Evolutionary conservation across 2,888 invertebrate genomes (phyloP), one percentile per base, ranked within the genome.

Genomic region (Aleiodes alternator): DNA sequence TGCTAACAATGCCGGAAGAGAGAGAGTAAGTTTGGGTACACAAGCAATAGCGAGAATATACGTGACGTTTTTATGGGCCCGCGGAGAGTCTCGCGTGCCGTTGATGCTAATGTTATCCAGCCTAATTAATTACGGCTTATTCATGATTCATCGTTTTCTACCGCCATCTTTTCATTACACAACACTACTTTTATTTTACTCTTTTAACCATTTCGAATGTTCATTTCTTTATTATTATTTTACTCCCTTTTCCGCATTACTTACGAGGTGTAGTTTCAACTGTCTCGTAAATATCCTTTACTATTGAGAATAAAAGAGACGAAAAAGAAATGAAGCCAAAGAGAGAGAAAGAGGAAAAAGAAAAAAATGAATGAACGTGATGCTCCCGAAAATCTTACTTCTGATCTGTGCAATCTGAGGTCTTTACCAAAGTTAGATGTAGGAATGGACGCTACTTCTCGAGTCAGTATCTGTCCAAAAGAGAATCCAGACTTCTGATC

Each of bases 21-120:
- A 23, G 64, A 51, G 78, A 77, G 79, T 76, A 73, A 57, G 71
- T 71, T 80, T 79, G 69, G 69, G 43, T 43, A 43, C 71, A 34
- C 69, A 76, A 80, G 73, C 77, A 76, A 78, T 79, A 78, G 82
- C 79, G 84, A 84, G 80, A 82, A 84, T 83, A 84, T 84, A 85
- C 84, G 83, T 80, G 84, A 84, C 85, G 83, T 84, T 85, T 87
- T 87, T 84, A 86, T 82, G 85, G 84, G 82, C 81, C 85, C 84
- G 79, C 81, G 77, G 82, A 84, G 86, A 84, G 83, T 84, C 83
- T 84, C 85, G 84, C 85, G 84, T 84, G 85, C 83, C 83, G 79
- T 80, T 81, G 79, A 85, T 83, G 82, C 82, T 84, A 84, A 84
- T 83, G 84, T 83, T 82, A 85, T 84, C 84, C 84, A 78, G 80